A percentile compares a stretch with the other conserved stretches of the same genome.
Evolutionary conservation across 2,113 vertebrate genomes (phyloP).

Genomic region (Tychaedon coryphoeus): DNA sequence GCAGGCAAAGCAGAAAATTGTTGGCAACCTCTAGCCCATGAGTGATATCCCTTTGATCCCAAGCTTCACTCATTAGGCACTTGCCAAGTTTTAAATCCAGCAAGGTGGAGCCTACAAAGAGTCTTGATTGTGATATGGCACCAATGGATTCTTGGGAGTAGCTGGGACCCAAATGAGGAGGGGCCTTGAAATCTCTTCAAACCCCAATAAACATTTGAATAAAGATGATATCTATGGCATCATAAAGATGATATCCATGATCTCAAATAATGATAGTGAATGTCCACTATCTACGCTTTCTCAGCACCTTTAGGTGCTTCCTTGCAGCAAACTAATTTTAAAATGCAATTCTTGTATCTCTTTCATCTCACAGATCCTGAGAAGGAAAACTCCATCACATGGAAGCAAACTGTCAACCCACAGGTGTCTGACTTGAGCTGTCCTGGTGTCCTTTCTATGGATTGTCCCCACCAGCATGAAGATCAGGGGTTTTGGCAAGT

Average conservation of each 20-base stretch:
- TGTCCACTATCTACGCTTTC: neutral
- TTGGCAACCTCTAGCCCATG: fast-evolving
- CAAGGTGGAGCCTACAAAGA: neutral
- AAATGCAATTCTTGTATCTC: neutral
- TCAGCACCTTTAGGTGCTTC: neutral
- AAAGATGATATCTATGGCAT: neutral
- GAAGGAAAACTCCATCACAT: neutral
- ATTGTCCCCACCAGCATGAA: fast-evolving
- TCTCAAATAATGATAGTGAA: neutral
- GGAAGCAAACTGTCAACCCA: neutral
- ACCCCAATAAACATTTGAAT: neutral
- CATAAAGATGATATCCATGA: neutral
- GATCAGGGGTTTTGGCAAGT: neutral
- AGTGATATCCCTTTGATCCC: neutral
- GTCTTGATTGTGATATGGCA: fast-evolving
- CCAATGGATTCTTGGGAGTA: neutral
- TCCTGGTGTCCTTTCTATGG: neutral
- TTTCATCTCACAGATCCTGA: neutral
- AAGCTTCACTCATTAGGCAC: neutral
- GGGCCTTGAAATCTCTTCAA: neutral
- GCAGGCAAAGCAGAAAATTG: neutral
- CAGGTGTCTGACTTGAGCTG: neutral
- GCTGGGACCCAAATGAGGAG: neutral
- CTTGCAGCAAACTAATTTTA: neutral
- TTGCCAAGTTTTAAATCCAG: neutral